phyloP scores from a whole-genome alignment of 1,140 invertebrate genomes.

The Pogonomyrmex californicus region DNA sequence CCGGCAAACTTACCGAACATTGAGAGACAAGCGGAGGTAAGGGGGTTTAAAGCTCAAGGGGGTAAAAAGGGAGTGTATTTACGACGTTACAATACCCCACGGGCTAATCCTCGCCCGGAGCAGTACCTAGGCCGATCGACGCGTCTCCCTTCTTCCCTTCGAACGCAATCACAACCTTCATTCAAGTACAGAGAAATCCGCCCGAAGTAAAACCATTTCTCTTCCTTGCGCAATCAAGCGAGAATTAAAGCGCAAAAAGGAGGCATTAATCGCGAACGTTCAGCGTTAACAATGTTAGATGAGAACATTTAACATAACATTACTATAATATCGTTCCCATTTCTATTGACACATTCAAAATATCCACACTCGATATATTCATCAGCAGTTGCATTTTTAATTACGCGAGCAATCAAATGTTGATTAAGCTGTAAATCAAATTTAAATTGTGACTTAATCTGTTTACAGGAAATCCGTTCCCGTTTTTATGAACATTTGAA shows the following conservation, averaged over 20 bases:
- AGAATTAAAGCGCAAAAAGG: conserved; percentile 14
- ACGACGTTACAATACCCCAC: conserved; percentile 87
- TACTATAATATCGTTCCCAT: not conserved
- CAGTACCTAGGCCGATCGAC: conserved; percentile 73
- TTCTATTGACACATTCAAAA: conserved; percentile 4
- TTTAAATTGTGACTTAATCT: not conserved
- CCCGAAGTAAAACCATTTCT: conserved; percentile 55
- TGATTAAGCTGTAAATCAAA: not conserved
- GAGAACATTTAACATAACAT: conserved; percentile 27
- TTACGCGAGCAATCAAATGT: not conserved
- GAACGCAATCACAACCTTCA: conserved; percentile 75
- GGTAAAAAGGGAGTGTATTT: conserved; percentile 84
- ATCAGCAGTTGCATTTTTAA: not conserved
- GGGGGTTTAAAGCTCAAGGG: conserved; percentile 72
- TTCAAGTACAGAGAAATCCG: conserved; percentile 64
- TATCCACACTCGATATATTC: not conserved
- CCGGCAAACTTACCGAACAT: conserved; percentile 77
- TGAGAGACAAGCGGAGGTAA: conserved; percentile 58
- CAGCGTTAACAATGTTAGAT: conserved; percentile 22
- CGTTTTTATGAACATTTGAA: not conserved
- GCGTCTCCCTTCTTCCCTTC: conserved; percentile 77
- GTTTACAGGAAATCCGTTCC: not conserved
- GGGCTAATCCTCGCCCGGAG: conserved; percentile 85
- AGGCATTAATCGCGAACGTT: conserved; percentile 29
- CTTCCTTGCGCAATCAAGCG: conserved; percentile 49